phyloP scores from a whole-genome alignment of 1,140 invertebrate species.

The Lamellibrachia luymesi region DNA sequence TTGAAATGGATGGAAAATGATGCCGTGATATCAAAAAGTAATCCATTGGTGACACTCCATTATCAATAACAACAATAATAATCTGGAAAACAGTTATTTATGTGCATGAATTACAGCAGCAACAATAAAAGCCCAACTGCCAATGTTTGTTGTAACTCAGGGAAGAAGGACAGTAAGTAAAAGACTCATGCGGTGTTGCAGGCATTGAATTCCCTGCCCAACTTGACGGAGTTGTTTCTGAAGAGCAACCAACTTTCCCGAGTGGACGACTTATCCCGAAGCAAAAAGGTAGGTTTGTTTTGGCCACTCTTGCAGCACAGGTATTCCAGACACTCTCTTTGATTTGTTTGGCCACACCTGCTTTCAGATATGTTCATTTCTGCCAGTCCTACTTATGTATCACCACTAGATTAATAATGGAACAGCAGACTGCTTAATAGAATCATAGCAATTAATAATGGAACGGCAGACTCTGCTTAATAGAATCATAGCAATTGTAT shows the following conservation, averaged over 20 bases:
- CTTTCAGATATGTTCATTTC: not conserved
- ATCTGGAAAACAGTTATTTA: too few species aligned
- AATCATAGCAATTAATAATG: not conserved
- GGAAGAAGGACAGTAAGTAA: not conserved
- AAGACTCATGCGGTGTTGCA: slow-evolving; percentile 29
- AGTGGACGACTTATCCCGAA: slow-evolving; percentile 43
- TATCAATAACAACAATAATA: too few species aligned
- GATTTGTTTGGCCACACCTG: not conserved
- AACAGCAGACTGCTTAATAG: too few species aligned
- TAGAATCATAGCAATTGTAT: too few species aligned
- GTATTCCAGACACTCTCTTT: not conserved
- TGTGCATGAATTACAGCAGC: too few species aligned
- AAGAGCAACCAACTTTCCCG: slow-evolving; percentile 42
- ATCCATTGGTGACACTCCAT: too few species aligned
- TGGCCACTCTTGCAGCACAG: not conserved
- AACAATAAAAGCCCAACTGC: too few species aligned
- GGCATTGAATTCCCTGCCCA: slow-evolving; percentile 51
- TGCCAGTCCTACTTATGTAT: not conserved
- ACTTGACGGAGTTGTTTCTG: slow-evolving; percentile 51
- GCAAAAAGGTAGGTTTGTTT: slow-evolving; percentile 37
- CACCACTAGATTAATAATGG: not conserved
- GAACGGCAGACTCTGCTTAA: too few species aligned
- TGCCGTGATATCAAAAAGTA: too few species aligned
- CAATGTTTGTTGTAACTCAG: too few species aligned
- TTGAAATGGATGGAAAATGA: too few species aligned